Percentiles rank a stretch among this genome's conserved stretches.
Evolutionary conservation across 2,888 invertebrate genomes (phyloP).

Genomic region (Sesia apiformis): DNA sequence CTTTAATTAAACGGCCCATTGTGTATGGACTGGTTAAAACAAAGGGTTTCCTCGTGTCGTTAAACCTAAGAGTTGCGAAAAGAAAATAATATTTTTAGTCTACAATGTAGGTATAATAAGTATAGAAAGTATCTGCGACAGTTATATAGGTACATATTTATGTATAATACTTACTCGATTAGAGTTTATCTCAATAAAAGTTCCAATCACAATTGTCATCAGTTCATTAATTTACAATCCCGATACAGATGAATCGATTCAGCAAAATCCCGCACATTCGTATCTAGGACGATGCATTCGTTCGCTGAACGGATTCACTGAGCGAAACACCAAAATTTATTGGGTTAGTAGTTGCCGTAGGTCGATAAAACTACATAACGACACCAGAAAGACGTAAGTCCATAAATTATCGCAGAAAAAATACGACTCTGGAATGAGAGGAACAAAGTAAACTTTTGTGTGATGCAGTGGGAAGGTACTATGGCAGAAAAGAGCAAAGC

Average conservation of each 20-base stretch:
- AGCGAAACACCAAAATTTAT: conserved; percentile 74
- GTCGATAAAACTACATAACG: conserved; percentile 66
- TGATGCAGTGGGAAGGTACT: conserved; percentile 45
- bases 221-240: conserved; percentile 2
- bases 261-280: conserved; percentile 57
- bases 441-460: conserved; percentile 54
- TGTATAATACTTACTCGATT: neutral
- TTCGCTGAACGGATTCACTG: conserved; percentile 67
- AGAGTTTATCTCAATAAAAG: neutral
- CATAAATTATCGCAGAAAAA: conserved; percentile 43
- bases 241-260: conserved; percentile 36
- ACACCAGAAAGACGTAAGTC: conserved; percentile 55
- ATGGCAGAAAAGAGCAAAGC: conserved; percentile 70
- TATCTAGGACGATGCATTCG: conserved; percentile 72
- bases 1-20: conserved; percentile 43
- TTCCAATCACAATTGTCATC: neutral
- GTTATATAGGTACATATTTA: neutral
- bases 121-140: neutral
- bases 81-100: too few species aligned
- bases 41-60: neutral
- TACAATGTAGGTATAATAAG: neutral
- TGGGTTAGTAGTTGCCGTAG: conserved; percentile 73
- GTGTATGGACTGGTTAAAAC: conserved; percentile 13
- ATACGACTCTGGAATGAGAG: conserved; percentile 52
- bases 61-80: too few species aligned